Conservation (phyloP, 2,113 vertebrate species). For the Forbesichthys papilliferus region DNA sequence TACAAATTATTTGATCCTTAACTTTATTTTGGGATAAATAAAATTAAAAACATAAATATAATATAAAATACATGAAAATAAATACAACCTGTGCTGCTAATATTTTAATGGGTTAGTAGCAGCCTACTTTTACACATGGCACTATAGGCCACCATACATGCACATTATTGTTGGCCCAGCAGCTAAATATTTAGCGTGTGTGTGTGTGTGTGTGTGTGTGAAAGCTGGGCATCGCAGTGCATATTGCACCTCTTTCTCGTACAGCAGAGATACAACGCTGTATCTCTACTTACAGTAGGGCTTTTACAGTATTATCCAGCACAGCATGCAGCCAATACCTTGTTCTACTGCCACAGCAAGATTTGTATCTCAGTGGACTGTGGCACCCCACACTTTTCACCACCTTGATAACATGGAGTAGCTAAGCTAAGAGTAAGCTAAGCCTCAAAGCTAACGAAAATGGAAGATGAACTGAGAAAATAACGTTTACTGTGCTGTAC, state of each 20-base stretch:
- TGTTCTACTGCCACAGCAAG: constrained; percentile 45
- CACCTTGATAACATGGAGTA: constrained; percentile 18
- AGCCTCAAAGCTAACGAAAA: background rate
- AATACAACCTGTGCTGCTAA: too few species aligned
- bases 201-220: too few species aligned
- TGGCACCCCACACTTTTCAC: constrained; percentile 22
- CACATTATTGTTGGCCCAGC: too few species aligned
- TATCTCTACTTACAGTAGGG: constrained; percentile 26
- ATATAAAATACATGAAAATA: too few species aligned
- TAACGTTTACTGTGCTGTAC: constrained; percentile 15
- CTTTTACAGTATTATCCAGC: constrained; percentile 52
- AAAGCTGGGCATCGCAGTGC: constrained; percentile 43
- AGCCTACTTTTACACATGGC: too few species aligned
- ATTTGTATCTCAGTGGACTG: constrained; percentile 49
- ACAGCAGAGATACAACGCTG: constrained; percentile 43
- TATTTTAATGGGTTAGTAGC: too few species aligned
- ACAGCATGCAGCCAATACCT: constrained; percentile 32
- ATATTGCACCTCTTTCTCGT: constrained; percentile 34
- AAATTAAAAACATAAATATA: too few species aligned
- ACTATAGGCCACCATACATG: too few species aligned
- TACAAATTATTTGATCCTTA: too few species aligned
- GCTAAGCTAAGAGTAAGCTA: background rate
- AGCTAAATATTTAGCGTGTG: too few species aligned
- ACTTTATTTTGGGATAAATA: too few species aligned
- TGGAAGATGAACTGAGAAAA: background rate